These are phyloP conservation scores for Ptilonorhynchus violaceus DNA, from an alignment of 2,113 vertebrate genomes.

Conservation along the genomic window DNA sequence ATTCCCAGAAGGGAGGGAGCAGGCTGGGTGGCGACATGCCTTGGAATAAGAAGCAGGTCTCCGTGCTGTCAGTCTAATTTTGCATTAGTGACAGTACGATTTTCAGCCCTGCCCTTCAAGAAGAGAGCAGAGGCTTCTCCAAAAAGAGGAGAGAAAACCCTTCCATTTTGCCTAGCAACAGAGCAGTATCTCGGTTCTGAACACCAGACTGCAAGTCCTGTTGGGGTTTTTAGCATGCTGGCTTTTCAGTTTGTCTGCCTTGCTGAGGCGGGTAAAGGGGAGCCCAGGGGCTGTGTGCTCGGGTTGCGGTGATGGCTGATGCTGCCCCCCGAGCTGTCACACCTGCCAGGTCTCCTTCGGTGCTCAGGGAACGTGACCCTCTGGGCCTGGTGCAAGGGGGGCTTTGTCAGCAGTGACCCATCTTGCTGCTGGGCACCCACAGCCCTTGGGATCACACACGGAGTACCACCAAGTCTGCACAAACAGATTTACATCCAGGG, in stretches of 20 bases:
- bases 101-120: constrained; percentile 36
- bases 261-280: fast-evolving
- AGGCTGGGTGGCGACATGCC: constrained; percentile 19
- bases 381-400: too few relatives aligned
- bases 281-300: fast-evolving
- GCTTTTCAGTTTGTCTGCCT: neutral
- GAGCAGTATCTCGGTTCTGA: neutral
- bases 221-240: neutral
- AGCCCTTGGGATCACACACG: neutral
- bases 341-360: fast-evolving
- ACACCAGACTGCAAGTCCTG: neutral
- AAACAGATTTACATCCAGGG: neutral
- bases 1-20: neutral
- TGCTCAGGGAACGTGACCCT: neutral
- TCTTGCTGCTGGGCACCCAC: neutral
- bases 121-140: constrained; percentile 27
- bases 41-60: constrained; percentile 47
- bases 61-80: constrained; percentile 12
- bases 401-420: neutral
- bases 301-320: neutral
- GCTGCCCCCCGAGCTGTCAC: neutral
- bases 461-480: neutral
- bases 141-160: neutral
- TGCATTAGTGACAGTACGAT: constrained; percentile 24
- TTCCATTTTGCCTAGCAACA: constrained; percentile 35